phyloP scores from a whole-genome alignment of 2,888 invertebrate genomes.

The Cheiracanthium punctorium region DNA sequence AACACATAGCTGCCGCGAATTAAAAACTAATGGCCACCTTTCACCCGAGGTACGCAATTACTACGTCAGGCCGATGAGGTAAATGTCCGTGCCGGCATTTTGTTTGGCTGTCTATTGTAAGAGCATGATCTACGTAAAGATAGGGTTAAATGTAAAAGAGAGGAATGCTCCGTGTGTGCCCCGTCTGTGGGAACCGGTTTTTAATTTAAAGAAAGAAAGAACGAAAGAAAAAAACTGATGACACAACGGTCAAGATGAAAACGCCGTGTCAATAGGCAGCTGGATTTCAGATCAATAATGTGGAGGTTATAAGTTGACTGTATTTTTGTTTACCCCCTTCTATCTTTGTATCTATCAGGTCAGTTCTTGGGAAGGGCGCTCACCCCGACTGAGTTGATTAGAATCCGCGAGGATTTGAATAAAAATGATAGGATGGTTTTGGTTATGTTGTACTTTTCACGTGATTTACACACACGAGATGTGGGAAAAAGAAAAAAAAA shows the following conservation, averaged over 20 bases:
- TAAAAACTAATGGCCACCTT: slow-evolving; percentile 7
- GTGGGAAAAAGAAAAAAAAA: too few species aligned
- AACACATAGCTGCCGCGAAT: neutral
- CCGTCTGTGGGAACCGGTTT: neutral
- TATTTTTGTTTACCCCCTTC: neutral
- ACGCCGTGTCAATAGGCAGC: slow-evolving; percentile 5
- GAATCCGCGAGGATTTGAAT: neutral
- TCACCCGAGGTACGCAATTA: slow-evolving; percentile 6
- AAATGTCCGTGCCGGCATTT: slow-evolving; percentile 9
- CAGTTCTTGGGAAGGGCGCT: neutral
- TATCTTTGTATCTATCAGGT: neutral
- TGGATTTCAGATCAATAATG: neutral
- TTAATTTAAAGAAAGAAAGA: slow-evolving; percentile 6
- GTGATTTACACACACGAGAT: too few species aligned
- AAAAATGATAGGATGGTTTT: too few species aligned
- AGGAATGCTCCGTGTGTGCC: neutral
- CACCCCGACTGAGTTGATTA: neutral
- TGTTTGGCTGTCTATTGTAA: slow-evolving; percentile 12
- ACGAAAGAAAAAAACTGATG: slow-evolving; percentile 6
- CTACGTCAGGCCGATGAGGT: neutral
- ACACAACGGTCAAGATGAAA: slow-evolving; percentile 12
- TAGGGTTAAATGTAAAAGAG: neutral
- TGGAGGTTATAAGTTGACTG: neutral
- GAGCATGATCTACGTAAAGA: neutral
- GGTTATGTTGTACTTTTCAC: too few species aligned